phyloP scores from a whole-genome alignment of 2,113 vertebrate species.

The Psophia crepitans region DNA sequence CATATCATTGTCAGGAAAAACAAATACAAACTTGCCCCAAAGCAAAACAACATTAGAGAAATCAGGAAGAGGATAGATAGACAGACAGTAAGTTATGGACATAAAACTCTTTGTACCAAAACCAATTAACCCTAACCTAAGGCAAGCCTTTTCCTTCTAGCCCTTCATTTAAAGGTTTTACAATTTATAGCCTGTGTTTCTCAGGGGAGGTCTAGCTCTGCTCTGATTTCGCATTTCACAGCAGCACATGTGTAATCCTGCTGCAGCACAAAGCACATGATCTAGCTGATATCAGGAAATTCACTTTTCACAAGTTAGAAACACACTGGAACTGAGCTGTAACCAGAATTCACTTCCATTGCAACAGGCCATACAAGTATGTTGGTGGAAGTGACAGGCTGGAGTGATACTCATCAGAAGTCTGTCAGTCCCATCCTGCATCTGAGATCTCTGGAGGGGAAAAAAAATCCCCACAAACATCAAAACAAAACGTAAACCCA shows the following conservation, averaged over 20 bases:
- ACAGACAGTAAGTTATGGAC: conserved; percentile 78
- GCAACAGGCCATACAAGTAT: neutral
- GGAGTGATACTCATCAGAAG: neutral
- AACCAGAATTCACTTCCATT: neutral
- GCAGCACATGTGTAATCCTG: conserved; percentile 57
- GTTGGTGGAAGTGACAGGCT: neutral
- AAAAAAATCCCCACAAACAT: neutral
- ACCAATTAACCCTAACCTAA: conserved; percentile 75
- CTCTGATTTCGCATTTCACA: conserved; percentile 64
- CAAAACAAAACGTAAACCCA: neutral
- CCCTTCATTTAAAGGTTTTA: conserved; percentile 73
- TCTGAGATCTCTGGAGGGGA: neutral
- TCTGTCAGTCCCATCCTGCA: neutral
- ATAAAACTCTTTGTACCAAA: conserved; percentile 76
- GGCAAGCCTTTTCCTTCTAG: conserved; percentile 60
- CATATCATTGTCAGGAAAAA: conserved; percentile 48
- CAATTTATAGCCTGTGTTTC: conserved; percentile 71
- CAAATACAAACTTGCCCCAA: conserved; percentile 59
- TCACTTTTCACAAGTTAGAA: neutral
- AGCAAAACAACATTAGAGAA: conserved; percentile 69
- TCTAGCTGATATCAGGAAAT: conserved; percentile 19
- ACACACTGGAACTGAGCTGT: neutral
- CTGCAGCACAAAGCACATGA: conserved; percentile 20
- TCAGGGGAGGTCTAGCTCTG: conserved; percentile 75
- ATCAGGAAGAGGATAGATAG: conserved; percentile 70